Evolutionary conservation across 2,113 vertebrate species (phyloP), one percentile per base, ranked within the genome.

Genomic region (Rhinolophus ferrumequinum): DNA sequence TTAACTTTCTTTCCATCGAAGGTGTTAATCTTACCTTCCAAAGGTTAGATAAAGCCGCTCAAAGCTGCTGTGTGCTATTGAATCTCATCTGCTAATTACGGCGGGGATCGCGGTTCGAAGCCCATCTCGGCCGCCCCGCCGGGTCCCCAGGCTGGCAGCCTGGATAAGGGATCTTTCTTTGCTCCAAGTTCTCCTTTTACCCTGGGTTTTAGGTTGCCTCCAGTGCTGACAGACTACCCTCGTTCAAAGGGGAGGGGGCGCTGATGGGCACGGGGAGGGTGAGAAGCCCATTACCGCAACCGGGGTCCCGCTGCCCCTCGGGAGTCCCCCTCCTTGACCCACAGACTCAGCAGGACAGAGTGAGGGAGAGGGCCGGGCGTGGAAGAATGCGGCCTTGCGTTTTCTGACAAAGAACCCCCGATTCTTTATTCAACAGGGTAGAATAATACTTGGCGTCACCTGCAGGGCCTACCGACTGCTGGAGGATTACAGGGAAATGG

Each of bases 151-250:
- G 93, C 98, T 96, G 98, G 99, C 98, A 98, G 98, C 98, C 98
- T 97, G 98, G 98, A 98, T 98, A 98, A 98, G 98, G 98, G 98
- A 98, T 98, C 98, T 15, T 96, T 98, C 98, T 97, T 98, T 95
- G 97, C 98, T 94, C 96, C 95, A 81, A 52, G 81, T 66, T 88
- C 97, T 98, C 97, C 96, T 96, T 97, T 99, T 99, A 99, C 99
- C 98, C 97, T 80, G 56, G 99, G 99, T 99, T 99, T 99, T 99
- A 98, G 99, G 98, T 99, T 99, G 99, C 99, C 98, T 98, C 98
- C 96, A 93, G 97, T 98, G 98, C 98, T 97, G 98, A 99, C 99
- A 99, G 99, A 98, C 98, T 98, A 98, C 97, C 99, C 98, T 98
- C 97, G 96, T 99, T 99, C 99, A 99, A 99, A 99, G 99, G 93